Evolutionary conservation across 2,797 vertebrate genomes (phyloP), one percentile per base, ranked within the genome.

Genomic region (Gymnothorax javanicus): DNA sequence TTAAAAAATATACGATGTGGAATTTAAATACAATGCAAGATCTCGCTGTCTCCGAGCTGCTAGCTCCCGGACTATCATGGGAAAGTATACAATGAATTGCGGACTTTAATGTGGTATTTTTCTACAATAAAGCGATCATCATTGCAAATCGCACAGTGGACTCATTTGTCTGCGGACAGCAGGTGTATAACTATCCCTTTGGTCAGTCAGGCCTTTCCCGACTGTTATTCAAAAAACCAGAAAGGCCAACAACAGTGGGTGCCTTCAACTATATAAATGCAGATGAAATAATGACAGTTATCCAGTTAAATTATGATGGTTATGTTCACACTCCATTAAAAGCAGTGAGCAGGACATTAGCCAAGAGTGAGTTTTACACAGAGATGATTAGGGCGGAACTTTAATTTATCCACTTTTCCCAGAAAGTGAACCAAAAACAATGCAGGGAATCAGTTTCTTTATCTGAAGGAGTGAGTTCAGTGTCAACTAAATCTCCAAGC

Each of bases 201-300:
- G 89, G 87, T 89, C 84, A 86, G 86, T 73, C 69, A 87, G 33
- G 73, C 82, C 85, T 27, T 83, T 87, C 83, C 67, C 67, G 57
- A 84, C 75, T 7, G 60, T 62, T 71, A 17, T 88, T 82, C 71
- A 87, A 59, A 87, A 69, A 84, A 75, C 33, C 52, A 84, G 83
- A 67, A 83, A 43, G 15, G 83, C 86, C 83, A 73, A 62, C 75
- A 71, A n/a, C 64, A 86, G 25, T 54, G 64, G 67, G 52, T 25
- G 56, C 58, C 27, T 64, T 58, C 82, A 83, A 23, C 62, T n/a
- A 12, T 83, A 83, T 82, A 84, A 87, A 87, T 73, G 79, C 79
- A 87, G 69, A 64, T 60, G 15, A n/a, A 82, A 75, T 85, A 83
- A 73, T 50, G 6, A 69, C 75, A 8, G 15, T 56, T 57, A 85